Conservation (phyloP, 2,113 vertebrate species). For the Ochotona curzoniae region DNA sequence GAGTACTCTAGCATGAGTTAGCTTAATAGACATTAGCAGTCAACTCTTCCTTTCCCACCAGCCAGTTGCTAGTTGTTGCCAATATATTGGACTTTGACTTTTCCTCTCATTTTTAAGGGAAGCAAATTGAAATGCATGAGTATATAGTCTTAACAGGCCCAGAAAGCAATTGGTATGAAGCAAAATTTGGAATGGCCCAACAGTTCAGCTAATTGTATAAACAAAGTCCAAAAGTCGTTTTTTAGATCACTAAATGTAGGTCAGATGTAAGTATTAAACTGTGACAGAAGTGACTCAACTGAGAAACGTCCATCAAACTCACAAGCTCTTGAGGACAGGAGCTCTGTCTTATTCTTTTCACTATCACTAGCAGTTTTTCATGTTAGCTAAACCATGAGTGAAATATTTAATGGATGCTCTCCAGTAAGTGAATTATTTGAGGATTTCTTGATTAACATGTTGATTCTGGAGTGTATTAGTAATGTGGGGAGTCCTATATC, state of each 20-base stretch:
- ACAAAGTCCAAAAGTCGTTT: slow-evolving; percentile 57
- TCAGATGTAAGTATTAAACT: slow-evolving; percentile 58
- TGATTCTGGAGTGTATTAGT: slow-evolving; percentile 6
- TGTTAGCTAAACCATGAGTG: neutral
- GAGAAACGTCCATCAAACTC: slow-evolving; percentile 26
- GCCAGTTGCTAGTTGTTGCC: neutral
- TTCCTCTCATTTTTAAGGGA: slow-evolving; percentile 32
- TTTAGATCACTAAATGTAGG: slow-evolving; percentile 60
- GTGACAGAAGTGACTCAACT: slow-evolving; percentile 31
- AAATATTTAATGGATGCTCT: neutral
- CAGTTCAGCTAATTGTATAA: slow-evolving; percentile 65
- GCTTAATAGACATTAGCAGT: slow-evolving; percentile 51
- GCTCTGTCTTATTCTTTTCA: neutral
- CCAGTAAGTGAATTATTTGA: slow-evolving; percentile 13
- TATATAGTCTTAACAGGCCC: slow-evolving; percentile 40
- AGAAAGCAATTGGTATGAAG: slow-evolving; percentile 67
- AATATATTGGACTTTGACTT: slow-evolving; percentile 30
- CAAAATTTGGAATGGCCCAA: slow-evolving; percentile 60
- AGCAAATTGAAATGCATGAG: slow-evolving; percentile 53
- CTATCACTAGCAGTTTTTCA: neutral
- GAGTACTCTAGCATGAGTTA: slow-evolving; percentile 18
- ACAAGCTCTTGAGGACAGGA: neutral
- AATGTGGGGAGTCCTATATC: neutral
- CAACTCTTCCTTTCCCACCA: slow-evolving; percentile 23
- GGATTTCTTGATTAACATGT: slow-evolving; percentile 20